Conservation (phyloP, 64 coral and sea anemone species). For the Stylophora pistillata region DNA sequence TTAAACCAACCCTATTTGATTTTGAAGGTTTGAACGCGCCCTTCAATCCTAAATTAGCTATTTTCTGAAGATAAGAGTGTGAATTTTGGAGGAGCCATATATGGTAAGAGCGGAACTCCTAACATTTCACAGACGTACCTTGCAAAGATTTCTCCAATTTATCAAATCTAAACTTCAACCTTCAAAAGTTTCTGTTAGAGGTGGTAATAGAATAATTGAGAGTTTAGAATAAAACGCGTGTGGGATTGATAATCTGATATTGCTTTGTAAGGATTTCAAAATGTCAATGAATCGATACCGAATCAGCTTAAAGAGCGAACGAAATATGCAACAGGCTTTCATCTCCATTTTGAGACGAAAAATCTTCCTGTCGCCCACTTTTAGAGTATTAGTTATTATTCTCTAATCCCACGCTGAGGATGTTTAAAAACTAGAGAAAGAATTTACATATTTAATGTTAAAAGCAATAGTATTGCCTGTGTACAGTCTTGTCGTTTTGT, state of each 20-base stretch:
- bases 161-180: not conserved
- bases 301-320: no score
- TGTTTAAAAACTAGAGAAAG: not conserved
- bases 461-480: not conserved
- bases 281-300: no score
- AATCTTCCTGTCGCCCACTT: not conserved
- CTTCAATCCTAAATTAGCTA: no score
- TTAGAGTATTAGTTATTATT: not conserved
- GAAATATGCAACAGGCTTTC: no score
- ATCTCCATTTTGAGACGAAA: not conserved
- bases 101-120: not conserved
- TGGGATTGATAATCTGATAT: no score
- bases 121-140: not conserved
- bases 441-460: not conserved
- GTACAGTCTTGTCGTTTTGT: not conserved
- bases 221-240: not conserved
- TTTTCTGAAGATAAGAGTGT: no score
- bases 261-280: no score
- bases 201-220: not conserved
- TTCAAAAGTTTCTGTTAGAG: not conserved
- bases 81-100: not conserved
- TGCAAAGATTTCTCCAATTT: not conserved
- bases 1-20: no score
- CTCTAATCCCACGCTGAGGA: not conserved
- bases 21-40: no score